Evolutionary conservation across 1,140 invertebrate genomes (phyloP).

Genomic region (roundworm (Caenorhabditis elegans)): WBcel235 BX284605.5:4961501-4962000

Average conservation of each 20-base stretch:
- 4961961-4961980: neutral
- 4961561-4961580: slow-evolving; percentile 9
- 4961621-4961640: slow-evolving; percentile 13
- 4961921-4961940: neutral
- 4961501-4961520: neutral
- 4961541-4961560: neutral
- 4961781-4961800: neutral
- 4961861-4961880: neutral
- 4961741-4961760: neutral
- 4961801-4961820: slow-evolving; percentile 5
- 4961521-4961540: neutral
- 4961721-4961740: slow-evolving; percentile 6
- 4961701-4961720: neutral
- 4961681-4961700: neutral
- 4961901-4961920: too few relatives aligned
- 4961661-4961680: neutral
- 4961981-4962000: neutral
- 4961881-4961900: neutral
- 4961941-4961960: neutral
- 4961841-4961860: neutral
- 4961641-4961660: neutral
- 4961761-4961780: slow-evolving; percentile 33
- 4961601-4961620: slow-evolving; percentile 23
- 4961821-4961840: slow-evolving; percentile 31
- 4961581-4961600: slow-evolving; percentile 13